Evolutionary conservation across 2,888 invertebrate species (phyloP).

Genomic region (Protophormia terraenovae): DNA sequence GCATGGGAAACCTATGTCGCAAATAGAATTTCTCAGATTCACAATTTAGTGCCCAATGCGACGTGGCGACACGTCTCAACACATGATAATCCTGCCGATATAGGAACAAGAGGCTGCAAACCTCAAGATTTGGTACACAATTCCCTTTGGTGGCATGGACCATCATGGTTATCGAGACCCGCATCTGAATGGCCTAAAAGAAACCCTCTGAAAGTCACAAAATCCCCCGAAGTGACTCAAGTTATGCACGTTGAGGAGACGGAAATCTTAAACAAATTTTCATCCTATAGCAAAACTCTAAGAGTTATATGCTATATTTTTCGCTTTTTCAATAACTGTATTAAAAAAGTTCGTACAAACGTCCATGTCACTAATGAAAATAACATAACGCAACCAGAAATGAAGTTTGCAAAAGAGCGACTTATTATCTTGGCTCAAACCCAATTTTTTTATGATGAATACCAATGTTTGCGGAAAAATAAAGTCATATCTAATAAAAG

Average conservation of each 20-base stretch:
- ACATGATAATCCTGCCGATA: slow-evolving; percentile 5
- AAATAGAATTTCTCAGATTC: slow-evolving; percentile 12
- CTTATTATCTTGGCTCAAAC: not conserved
- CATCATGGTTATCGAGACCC: slow-evolving; percentile 6
- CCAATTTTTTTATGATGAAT: not conserved
- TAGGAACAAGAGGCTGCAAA: not conserved
- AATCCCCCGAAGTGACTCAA: not conserved
- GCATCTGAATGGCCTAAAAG: not conserved
- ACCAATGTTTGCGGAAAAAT: not conserved
- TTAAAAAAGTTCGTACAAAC: not conserved
- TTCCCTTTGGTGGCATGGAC: not conserved
- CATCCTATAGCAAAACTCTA: not conserved
- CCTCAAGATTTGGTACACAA: not conserved
- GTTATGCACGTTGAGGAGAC: not conserved
- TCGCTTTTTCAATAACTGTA: not conserved
- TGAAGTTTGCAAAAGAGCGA: not conserved
- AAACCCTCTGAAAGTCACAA: not conserved
- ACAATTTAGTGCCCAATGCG: not conserved
- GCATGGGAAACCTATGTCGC: not conserved
- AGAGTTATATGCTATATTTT: not conserved
- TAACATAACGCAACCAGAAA: not conserved
- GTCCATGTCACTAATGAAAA: not conserved
- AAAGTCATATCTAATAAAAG: not conserved
- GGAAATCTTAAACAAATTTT: not conserved
- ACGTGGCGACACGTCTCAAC: slow-evolving; percentile 15